Evolutionary conservation across 2,113 vertebrate species (phyloP).

Genomic region (Ictidomys tridecemlineatus): DNA sequence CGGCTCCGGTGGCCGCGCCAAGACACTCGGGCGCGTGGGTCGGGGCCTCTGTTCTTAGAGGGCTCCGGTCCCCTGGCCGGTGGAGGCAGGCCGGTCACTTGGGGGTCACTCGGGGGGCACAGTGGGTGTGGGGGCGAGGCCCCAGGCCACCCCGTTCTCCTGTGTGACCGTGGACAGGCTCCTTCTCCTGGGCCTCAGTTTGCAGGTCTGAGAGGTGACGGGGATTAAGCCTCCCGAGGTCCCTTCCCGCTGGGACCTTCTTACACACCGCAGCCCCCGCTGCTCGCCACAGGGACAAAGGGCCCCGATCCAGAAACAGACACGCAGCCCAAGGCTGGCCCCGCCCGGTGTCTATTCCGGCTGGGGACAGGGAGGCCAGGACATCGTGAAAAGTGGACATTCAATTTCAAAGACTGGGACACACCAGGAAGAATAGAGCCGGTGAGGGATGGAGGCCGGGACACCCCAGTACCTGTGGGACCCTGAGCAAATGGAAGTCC

Average conservation of each 20-base stretch:
- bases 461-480: neutral
- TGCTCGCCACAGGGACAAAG: neutral
- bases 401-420: neutral
- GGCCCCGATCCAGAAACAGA: neutral
- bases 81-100: neutral
- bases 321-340: neutral
- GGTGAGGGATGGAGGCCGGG: neutral
- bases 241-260: neutral
- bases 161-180: neutral
- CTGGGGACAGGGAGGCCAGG: too few species aligned
- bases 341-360: neutral
- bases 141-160: neutral
- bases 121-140: too few species aligned
- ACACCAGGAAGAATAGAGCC: neutral
- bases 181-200: neutral
- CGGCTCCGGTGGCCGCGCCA: neutral
- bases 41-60: neutral
- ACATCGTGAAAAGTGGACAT: neutral
- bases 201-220: neutral
- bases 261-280: neutral
- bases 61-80: neutral
- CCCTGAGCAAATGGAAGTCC: neutral
- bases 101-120: too few species aligned
- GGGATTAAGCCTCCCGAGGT: neutral
- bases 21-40: neutral